Percentiles rank a stretch among this genome's conserved stretches.
Evolutionary conservation across 35 echinoderm and acorn worm genomes (phyloP).

Genomic region (Amphiura filiformis): DNA sequence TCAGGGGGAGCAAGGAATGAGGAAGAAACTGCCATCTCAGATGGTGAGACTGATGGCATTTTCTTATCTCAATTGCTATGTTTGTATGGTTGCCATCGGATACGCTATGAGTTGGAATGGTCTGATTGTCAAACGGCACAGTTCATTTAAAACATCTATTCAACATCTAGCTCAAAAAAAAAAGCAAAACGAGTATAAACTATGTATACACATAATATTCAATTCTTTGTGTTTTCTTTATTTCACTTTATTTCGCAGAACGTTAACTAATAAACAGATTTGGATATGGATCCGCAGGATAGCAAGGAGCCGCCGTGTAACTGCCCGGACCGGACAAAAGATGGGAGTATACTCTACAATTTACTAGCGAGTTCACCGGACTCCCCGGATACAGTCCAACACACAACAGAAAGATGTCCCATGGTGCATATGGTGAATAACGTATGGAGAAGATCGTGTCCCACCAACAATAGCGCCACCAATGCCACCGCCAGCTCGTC

Average conservation of each 20-base stretch:
- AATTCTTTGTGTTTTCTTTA: neutral
- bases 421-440: slow-evolving; percentile 2
- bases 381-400: neutral
- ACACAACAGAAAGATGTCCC: neutral
- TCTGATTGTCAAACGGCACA: too few species aligned
- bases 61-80: too few species aligned
- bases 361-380: slow-evolving; percentile 38
- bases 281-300: neutral
- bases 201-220: neutral
- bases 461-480: slow-evolving; percentile 23
- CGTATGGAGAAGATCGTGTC: neutral
- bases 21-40: too few species aligned
- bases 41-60: too few species aligned
- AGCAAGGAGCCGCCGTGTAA: slow-evolving; percentile 33
- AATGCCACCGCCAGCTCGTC: neutral
- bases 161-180: too few species aligned
- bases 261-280: neutral
- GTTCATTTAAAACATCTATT: too few species aligned
- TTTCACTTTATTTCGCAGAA: neutral
- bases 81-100: too few species aligned
- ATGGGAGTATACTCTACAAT: slow-evolving; percentile 50
- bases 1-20: too few species aligned
- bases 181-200: too few species aligned
- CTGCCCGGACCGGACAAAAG: slow-evolving; percentile 50
- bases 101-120: too few species aligned